These are phyloP conservation scores for Rhinichthys klamathensis DNA, from an alignment of 2,113 vertebrate species.

Conservation along the genomic window DNA sequence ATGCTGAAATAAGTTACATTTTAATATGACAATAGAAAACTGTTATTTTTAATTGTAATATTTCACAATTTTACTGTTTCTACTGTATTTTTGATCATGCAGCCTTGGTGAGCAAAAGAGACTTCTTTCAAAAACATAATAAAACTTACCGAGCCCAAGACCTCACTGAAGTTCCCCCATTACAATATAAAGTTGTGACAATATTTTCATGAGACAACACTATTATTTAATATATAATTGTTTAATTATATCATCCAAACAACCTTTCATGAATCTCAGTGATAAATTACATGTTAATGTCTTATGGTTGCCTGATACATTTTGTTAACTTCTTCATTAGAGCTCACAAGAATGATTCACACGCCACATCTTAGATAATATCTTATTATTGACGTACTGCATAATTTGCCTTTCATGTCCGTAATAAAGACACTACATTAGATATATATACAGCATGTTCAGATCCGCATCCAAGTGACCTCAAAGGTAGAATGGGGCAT, in stretches of 20 bases:
- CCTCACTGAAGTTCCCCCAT: not conserved
- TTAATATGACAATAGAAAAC: not conserved
- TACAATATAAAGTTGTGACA: not conserved
- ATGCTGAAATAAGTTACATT: not conserved
- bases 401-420: slow-evolving; percentile 60
- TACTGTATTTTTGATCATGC: too few species aligned
- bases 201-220: not conserved
- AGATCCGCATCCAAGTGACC: slow-evolving; percentile 47
- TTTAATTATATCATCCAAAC: slow-evolving; percentile 31
- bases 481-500: slow-evolving; percentile 44
- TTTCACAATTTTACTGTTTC: too few species aligned
- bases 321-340: slow-evolving; percentile 28
- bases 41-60: not conserved
- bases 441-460: slow-evolving; percentile 58
- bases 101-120: not conserved
- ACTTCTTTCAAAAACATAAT: not conserved
- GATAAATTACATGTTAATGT: slow-evolving; percentile 33
- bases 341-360: slow-evolving; percentile 37
- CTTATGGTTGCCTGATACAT: slow-evolving; percentile 25
- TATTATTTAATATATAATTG: slow-evolving; percentile 34
- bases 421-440: slow-evolving; percentile 60
- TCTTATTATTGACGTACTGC: slow-evolving; percentile 50
- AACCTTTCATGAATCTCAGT: slow-evolving; percentile 19
- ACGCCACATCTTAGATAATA: slow-evolving; percentile 33
- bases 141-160: not conserved